These are phyloP conservation scores for Prionace glauca DNA, from an alignment of 2,797 vertebrate genomes.

Conservation along the genomic window DNA sequence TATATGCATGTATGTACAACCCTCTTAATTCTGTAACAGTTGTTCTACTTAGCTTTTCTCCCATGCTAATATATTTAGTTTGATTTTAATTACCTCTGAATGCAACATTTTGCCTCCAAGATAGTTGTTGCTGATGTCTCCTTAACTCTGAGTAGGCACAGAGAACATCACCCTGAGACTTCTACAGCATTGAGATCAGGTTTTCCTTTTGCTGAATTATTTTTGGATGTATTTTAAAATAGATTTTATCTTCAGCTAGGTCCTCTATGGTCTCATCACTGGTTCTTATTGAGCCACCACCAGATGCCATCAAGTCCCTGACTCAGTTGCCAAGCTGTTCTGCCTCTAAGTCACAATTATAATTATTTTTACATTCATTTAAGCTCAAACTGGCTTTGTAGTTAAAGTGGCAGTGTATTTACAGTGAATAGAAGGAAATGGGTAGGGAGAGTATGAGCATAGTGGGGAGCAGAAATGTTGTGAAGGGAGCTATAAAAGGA, in stretches of 20 bases:
- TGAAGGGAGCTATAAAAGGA: not conserved
- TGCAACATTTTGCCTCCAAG: not conserved
- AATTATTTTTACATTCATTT: not conserved
- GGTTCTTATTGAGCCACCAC: not conserved
- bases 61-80: not conserved
- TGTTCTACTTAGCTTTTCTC: not conserved
- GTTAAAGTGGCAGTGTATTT: not conserved
- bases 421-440: not conserved
- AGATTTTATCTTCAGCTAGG: not conserved
- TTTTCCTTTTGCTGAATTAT: not conserved
- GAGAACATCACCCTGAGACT: not conserved
- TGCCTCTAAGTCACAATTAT: not conserved
- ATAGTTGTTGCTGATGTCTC: not conserved
- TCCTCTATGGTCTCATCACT: not conserved
- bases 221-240: not conserved
- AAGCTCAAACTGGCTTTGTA: not conserved
- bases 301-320: not conserved
- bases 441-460: not conserved
- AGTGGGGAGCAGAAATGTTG: not conserved
- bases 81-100: not conserved
- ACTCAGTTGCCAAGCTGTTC: too few relatives aligned
- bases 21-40: not conserved
- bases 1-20: not conserved
- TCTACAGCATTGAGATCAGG: not conserved
- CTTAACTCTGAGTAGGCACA: not conserved